Evolutionary conservation across 2,888 invertebrate genomes (phyloP), one percentile per base, ranked within the genome.

Genomic region (Anthrax anthrax): DNA sequence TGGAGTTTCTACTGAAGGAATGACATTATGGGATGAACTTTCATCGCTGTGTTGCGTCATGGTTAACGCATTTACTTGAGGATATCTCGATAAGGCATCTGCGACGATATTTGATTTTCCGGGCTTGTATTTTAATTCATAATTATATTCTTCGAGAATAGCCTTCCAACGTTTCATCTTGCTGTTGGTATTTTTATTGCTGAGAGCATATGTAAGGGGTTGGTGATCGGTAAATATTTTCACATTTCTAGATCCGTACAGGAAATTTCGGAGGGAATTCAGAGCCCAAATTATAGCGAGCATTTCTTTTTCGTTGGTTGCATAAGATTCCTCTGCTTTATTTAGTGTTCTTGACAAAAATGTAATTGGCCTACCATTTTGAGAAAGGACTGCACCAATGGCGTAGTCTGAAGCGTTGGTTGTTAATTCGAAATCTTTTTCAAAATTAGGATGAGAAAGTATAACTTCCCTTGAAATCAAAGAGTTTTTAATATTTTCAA

Each of bases 321-420:
- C 54, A 44, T 60, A 61, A 23, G 54, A 58, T 19, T 36, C 42
- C 54, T 62, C 57, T 0, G 56, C 50, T 43, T 50, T 42, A 12
- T 47, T 54, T 45, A 56, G 46, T 1, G 56, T 61, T 51, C 61
- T 52, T 18, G 60, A 61, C 4, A 60, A 52, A 44, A 57, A 61
- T 18, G 56, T 57, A 12, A 63, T 52, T 1, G 58, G 60, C 39
- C 52, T 46, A 47, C 54, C 50, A 14, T 51, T 55, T 51, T 62
- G 61, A 1, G 51, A 50, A 13, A 61, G 40, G 2, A 63, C 57
- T 4, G 51, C 56, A 1, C 59, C 61, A 2, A 60, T 44, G 2
- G 60, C 60, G 34, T 39, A 51, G 29, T 59, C 48, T 14, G 56
- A 55, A 1, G 61, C 61, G 45, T 63, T 61, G 3, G 60, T 61